Evolutionary conservation across 2,888 invertebrate genomes (phyloP).

Genomic region (Microdon myrmicae): DNA sequence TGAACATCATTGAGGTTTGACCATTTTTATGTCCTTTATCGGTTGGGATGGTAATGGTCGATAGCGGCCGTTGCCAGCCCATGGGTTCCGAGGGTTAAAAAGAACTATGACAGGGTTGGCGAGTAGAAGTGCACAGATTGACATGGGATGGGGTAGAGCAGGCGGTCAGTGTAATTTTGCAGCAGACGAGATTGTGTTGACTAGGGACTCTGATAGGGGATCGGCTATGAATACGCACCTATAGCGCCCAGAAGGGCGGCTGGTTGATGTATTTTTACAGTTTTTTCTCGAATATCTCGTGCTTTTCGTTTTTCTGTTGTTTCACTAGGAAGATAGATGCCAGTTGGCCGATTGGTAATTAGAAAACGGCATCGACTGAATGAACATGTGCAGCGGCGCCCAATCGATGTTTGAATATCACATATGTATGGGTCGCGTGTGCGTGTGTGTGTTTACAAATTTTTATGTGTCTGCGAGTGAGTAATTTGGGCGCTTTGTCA

Average conservation of each 20-base stretch:
- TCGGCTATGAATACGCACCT: no score
- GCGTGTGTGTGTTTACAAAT: constrained; percentile 17
- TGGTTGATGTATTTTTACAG: constrained; percentile 11
- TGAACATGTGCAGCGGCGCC: constrained; percentile 10
- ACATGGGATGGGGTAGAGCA: no score
- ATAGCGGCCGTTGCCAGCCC: background rate
- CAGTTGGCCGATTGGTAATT: constrained; percentile 52
- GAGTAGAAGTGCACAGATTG: constrained; percentile 20
- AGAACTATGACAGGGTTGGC: constrained; percentile 36
- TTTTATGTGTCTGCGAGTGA: no score
- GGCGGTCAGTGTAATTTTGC: no score
- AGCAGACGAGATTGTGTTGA: no score
- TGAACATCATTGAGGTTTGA: constrained; percentile 23
- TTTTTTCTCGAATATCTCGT: constrained; percentile 22
- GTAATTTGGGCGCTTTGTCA: constrained; percentile 45
- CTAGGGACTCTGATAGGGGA: no score
- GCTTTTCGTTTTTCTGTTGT: constrained; percentile 11
- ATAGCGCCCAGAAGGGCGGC: constrained; percentile 5
- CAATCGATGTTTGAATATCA: constrained; percentile 37
- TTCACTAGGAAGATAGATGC: constrained; percentile 40
- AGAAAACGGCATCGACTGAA: constrained; percentile 27
- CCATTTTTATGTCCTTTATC: constrained; percentile 6
- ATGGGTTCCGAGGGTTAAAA: constrained; percentile 16
- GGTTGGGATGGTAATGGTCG: background rate
- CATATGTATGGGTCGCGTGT: background rate